Evolutionary conservation across 2,888 invertebrate species (phyloP).

Genomic region (Stenchaetothrips biformis): DNA sequence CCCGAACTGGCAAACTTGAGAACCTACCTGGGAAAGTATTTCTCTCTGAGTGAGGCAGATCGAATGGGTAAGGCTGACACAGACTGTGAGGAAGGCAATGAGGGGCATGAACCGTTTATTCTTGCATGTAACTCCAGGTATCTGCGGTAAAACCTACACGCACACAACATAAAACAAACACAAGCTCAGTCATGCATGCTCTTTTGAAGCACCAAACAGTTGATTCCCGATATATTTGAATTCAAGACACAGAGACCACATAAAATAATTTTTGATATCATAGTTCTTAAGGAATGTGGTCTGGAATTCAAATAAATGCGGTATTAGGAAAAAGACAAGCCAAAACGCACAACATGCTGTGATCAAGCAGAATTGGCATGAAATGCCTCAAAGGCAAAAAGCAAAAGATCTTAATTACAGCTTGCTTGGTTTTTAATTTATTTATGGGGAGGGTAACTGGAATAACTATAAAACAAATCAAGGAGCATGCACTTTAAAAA

Average conservation of each 20-base stretch:
- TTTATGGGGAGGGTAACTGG: not conserved
- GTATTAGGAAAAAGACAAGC: conserved; percentile 11
- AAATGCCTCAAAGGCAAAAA: conserved; percentile 29
- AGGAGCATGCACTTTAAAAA: conserved; percentile 30
- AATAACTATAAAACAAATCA: conserved; percentile 20
- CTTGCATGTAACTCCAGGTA: conserved; percentile 82
- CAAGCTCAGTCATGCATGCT: conserved; percentile 1
- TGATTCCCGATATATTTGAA: conserved; percentile 28
- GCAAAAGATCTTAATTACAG: not conserved
- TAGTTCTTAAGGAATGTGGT: no score
- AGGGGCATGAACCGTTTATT: conserved; percentile 68
- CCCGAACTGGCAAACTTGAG: not conserved
- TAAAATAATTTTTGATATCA: conserved; percentile 27
- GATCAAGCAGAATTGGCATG: no score
- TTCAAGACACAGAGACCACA: conserved; percentile 38
- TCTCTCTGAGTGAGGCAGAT: conserved; percentile 57
- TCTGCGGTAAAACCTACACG: conserved; percentile 78
- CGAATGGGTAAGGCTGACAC: conserved; percentile 48
- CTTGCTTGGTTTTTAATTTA: no score
- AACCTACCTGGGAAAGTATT: conserved; percentile 43
- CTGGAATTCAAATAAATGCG: no score
- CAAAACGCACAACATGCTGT: conserved; percentile 29
- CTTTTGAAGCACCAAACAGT: no score
- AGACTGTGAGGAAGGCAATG: conserved; percentile 62
- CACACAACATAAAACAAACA: conserved; percentile 31